Evolutionary conservation across 2,113 vertebrate genomes (phyloP).

Genomic region (Syrrhaptes paradoxus): DNA sequence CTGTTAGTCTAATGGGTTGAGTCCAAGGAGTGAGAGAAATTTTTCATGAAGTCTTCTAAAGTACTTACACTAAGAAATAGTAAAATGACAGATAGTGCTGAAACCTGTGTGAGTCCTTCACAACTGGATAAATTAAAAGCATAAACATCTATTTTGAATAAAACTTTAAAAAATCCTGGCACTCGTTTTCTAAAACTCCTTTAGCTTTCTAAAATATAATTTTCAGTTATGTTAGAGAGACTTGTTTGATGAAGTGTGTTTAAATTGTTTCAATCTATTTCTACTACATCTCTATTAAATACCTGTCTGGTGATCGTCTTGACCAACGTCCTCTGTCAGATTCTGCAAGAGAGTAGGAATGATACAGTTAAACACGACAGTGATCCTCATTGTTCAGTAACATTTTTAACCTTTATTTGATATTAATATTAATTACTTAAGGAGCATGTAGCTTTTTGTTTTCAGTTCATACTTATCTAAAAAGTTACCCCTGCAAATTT

Average conservation of each 20-base stretch:
- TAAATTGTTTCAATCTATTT: neutral
- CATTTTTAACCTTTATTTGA: neutral
- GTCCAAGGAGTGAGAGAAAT: conserved; percentile 31
- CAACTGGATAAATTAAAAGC: neutral
- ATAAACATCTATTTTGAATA: neutral
- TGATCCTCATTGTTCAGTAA: neutral
- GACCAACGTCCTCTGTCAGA: conserved; percentile 94
- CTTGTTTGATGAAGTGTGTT: neutral
- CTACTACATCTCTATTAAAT: conserved; percentile 46
- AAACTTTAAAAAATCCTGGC: neutral
- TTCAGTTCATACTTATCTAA: neutral
- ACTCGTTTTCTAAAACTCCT: neutral
- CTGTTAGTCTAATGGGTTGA: neutral
- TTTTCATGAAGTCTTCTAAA: neutral
- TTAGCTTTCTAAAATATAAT: neutral
- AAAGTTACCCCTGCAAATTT: neutral
- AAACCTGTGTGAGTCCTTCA: neutral
- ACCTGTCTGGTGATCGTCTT: conserved; percentile 96
- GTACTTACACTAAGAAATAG: neutral
- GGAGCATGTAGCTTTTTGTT: neutral
- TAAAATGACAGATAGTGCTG: neutral
- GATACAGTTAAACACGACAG: conserved; percentile 34
- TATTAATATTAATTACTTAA: neutral
- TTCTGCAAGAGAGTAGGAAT: conserved; percentile 81
- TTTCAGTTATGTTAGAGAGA: neutral